Conservation (phyloP, 2,797 vertebrate genomes). For the Hemitrygon akajei region DNA sequence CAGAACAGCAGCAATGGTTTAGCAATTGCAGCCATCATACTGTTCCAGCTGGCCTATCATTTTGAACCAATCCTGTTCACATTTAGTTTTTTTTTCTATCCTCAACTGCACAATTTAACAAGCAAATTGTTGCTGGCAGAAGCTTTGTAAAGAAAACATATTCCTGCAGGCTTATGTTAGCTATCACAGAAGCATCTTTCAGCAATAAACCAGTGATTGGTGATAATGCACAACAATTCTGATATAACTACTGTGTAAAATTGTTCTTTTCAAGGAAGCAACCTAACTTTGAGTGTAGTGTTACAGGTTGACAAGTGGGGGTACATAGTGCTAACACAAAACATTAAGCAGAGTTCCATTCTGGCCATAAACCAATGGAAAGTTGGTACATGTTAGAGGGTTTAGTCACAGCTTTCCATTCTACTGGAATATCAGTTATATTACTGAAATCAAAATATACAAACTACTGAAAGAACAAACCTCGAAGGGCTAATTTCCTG, state of each 20-base stretch:
- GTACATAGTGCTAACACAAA: not conserved
- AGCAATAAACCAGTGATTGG: not conserved
- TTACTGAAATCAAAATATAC: not conserved
- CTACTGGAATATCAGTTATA: not conserved
- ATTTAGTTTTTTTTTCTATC: not conserved
- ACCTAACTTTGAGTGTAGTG: not conserved
- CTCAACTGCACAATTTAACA: not conserved
- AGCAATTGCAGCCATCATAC: not conserved
- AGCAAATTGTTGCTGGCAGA: not conserved
- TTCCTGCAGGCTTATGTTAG: not conserved
- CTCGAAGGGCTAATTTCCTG: not conserved
- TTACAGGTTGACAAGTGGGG: not conserved
- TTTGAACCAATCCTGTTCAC: not conserved
- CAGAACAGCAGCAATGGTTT: not conserved
- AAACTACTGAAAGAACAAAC: not conserved
- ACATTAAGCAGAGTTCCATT: not conserved
- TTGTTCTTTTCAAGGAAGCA: not conserved
- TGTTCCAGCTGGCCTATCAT: not conserved
- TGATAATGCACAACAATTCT: not conserved
- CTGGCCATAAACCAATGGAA: not conserved
- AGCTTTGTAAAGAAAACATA: not conserved
- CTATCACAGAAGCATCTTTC: not conserved
- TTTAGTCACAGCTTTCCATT: not conserved
- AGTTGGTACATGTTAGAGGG: not conserved
- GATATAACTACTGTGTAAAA: not conserved